Evolutionary conservation across 2,888 invertebrate species (phyloP).

Genomic region (Drosophila anomelani): DNA sequence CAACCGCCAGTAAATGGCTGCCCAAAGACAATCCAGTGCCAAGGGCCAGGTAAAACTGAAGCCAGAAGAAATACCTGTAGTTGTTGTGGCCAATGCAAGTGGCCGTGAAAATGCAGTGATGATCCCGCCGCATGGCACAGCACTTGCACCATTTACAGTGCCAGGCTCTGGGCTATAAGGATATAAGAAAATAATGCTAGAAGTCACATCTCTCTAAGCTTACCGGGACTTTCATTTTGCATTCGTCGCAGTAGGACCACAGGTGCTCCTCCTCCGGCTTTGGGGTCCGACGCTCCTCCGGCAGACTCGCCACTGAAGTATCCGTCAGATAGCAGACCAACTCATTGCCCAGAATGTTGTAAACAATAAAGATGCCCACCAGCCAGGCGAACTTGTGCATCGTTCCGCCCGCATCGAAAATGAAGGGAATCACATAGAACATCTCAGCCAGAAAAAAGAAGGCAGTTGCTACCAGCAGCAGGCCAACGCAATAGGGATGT

Average conservation of each 20-base stretch:
- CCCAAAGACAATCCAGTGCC: slow-evolving; percentile 89
- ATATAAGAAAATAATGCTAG: background rate
- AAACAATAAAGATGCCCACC: background rate
- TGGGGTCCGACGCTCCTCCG: slow-evolving; percentile 23
- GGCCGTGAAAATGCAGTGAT: slow-evolving; percentile 94
- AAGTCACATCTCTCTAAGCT: background rate
- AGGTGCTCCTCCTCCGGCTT: slow-evolving; percentile 83
- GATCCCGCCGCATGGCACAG: slow-evolving; percentile 94
- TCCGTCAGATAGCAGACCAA: slow-evolving; percentile 38
- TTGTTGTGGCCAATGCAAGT: slow-evolving; percentile 95
- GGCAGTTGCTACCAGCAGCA: background rate
- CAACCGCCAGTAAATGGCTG: slow-evolving; percentile 85
- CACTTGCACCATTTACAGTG: slow-evolving; percentile 93
- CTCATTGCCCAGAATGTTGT: slow-evolving; percentile 61
- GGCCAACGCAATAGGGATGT: background rate
- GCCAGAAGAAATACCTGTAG: slow-evolving; percentile 92
- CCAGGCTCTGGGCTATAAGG: slow-evolving; percentile 90
- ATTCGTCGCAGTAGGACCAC: slow-evolving; percentile 92
- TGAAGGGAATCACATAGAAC: slow-evolving; percentile 10
- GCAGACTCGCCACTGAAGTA: slow-evolving; percentile 37
- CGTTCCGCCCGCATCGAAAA: slow-evolving; percentile 2
- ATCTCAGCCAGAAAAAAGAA: slow-evolving; percentile 21
- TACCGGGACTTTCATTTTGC: slow-evolving; percentile 89
- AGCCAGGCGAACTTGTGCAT: slow-evolving; percentile 17
- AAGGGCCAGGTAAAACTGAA: slow-evolving; percentile 90